Evolutionary conservation across 2,113 vertebrate species (phyloP), one percentile per base, ranked within the genome.

Genomic region (Grallaria varia): DNA sequence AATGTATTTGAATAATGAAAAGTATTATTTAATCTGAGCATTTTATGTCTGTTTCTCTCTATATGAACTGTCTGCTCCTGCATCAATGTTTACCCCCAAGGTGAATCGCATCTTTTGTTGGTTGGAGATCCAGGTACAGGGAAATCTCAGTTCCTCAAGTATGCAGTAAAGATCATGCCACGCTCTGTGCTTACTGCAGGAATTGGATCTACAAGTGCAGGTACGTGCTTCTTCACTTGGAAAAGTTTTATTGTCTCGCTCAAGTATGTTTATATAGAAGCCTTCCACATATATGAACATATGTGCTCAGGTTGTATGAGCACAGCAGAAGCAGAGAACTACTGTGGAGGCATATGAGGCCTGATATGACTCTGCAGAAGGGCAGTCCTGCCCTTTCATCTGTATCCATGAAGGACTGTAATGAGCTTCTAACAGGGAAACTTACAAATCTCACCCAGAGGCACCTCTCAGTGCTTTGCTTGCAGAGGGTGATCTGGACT

Each of bases 81-180:
- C 47, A 20, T 39, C 63, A 67, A 50, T 1, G 0, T 92, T 93
- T 40, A 95, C 19, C 87, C 77, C 20, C 63, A 79, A 99, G 99
- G 99, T 40, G 99, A 99, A 97, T 99, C 99, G 8, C 99, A 99
- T 93, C 98, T 99, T 96, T 90, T 99, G 96, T 96, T 99, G 90
- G 99, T 99, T 83, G 99, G 99, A 47, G 99, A 99, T 93, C 99
- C 99, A 13, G 99, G 99, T 12, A 99, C 99, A 7, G 99, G 99
- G 47, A 99, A 99, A 96, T 99, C 99, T 84, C 99, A 99, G 92
- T 99, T 99, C 96, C 98, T 99, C 73, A 99, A 99, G 97, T 99
- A 99, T 31, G 99, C 99, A n/a, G 98, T 98, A 17, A 99, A 99
- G 97, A 98, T 99, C 85, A 98, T 98, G 17, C 98, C 99, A 14